Evolutionary conservation across 2,797 vertebrate species (phyloP).

Genomic region (Coracias cyanogaster): DNA sequence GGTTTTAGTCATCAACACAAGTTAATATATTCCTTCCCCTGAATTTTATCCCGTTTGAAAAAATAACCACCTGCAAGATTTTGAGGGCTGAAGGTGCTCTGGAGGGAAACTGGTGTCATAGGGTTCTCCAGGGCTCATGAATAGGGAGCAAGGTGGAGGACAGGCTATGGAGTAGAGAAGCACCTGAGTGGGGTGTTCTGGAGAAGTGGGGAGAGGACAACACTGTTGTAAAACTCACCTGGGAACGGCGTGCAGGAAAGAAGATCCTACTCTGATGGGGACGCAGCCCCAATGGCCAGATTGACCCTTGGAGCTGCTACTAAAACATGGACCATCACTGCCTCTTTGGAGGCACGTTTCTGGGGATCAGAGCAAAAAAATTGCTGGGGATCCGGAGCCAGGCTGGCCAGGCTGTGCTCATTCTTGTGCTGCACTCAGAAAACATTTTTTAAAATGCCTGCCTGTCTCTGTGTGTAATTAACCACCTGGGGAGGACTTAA

Average conservation of each 20-base stretch:
- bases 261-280: neutral
- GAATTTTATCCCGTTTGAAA: neutral
- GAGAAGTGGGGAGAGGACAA: neutral
- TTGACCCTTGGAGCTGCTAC: neutral
- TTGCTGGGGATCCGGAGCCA: neutral
- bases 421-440: slow-evolving; percentile 23
- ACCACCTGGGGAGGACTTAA: slow-evolving; percentile 60
- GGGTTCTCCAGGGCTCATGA: neutral
- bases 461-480: slow-evolving; percentile 56
- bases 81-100: neutral
- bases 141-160: neutral
- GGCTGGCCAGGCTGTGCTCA: neutral
- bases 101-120: neutral
- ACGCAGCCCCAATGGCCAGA: fast-evolving
- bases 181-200: neutral
- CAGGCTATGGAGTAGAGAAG: fast-evolving
- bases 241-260: neutral
- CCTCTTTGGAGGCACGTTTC: neutral
- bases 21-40: neutral
- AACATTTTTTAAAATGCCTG: slow-evolving; percentile 11
- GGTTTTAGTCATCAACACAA: neutral
- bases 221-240: neutral
- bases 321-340: fast-evolving
- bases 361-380: neutral
- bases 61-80: neutral